phyloP scores from a whole-genome alignment of 2,888 invertebrate species.

The Drosophila greeni region DNA sequence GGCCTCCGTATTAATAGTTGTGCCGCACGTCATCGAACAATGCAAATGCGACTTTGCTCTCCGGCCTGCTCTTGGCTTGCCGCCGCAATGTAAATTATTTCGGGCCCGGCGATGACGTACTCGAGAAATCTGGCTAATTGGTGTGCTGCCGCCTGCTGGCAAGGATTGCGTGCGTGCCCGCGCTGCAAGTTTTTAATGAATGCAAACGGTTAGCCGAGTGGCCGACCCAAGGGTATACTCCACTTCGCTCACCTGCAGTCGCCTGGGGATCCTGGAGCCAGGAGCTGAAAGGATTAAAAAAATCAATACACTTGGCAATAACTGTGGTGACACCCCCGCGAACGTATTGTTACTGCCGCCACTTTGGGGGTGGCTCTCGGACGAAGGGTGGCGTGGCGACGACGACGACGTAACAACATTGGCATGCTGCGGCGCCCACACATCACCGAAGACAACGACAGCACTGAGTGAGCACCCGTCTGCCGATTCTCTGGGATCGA shows the following conservation, averaged over 20 bases:
- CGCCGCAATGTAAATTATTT: slow-evolving; percentile 39
- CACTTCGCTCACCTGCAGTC: slow-evolving; percentile 23
- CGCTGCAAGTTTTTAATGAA: slow-evolving; percentile 35
- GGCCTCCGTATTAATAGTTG: slow-evolving; percentile 36
- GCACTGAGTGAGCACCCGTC: slow-evolving; percentile 54
- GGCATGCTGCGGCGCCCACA: slow-evolving; percentile 61
- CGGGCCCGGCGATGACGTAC: slow-evolving; percentile 34
- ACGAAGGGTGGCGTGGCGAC: slow-evolving; percentile 32
- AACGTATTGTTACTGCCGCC: slow-evolving; percentile 21
- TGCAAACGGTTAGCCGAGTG: slow-evolving; percentile 17
- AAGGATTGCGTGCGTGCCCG: slow-evolving; percentile 21
- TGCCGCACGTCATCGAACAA: slow-evolving; percentile 39
- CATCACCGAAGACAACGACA: slow-evolving; percentile 19
- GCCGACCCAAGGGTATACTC: slow-evolving; percentile 7
- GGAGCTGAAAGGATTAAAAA: slow-evolving; percentile 41
- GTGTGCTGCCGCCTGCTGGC: slow-evolving; percentile 16
- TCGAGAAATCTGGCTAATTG: slow-evolving; percentile 44
- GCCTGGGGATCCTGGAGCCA: slow-evolving; percentile 23
- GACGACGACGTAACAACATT: slow-evolving; percentile 61
- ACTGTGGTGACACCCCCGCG: slow-evolving; percentile 38
- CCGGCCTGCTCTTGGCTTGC: slow-evolving; percentile 13
- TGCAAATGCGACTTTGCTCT: slow-evolving; percentile 36
- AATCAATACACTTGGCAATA: slow-evolving; percentile 44
- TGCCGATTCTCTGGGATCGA: slow-evolving; percentile 56
- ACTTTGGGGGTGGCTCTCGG: slow-evolving; percentile 32